These are phyloP conservation scores for Pristionchus fissidentatus DNA, from an alignment of 2,888 invertebrate genomes.

Conservation along the genomic window DNA sequence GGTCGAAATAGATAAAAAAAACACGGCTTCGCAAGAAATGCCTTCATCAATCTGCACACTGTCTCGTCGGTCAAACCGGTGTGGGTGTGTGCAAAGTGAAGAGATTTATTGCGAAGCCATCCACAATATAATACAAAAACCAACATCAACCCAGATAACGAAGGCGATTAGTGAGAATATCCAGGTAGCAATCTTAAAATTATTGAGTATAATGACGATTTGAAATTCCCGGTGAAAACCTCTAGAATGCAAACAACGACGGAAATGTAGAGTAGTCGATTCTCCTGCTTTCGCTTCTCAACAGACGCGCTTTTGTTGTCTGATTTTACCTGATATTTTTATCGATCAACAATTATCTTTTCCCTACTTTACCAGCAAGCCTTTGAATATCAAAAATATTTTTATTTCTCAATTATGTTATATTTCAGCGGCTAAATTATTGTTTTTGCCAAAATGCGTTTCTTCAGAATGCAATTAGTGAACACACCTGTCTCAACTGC, in stretches of 20 bases:
- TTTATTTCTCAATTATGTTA: neutral
- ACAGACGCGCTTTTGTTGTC: neutral
- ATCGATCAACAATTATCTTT: neutral
- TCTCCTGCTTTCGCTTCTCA: constrained; percentile 1
- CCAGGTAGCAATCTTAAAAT: neutral
- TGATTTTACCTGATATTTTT: neutral
- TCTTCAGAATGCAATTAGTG: neutral
- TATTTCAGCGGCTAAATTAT: neutral
- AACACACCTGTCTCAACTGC: constrained; percentile 12
- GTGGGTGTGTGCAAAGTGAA: too few relatives aligned
- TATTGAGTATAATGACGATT: neutral
- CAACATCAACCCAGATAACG: neutral
- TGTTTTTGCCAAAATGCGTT: too few relatives aligned
- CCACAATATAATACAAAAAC: neutral
- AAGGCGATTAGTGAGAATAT: neutral
- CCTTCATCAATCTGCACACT: too few relatives aligned
- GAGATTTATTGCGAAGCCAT: too few relatives aligned
- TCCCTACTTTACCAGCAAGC: too few relatives aligned
- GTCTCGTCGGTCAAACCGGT: too few relatives aligned
- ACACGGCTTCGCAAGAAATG: too few relatives aligned
- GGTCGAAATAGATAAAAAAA: neutral
- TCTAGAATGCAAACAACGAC: constrained; percentile 5
- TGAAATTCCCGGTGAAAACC: neutral
- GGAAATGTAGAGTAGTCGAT: constrained; percentile 27
- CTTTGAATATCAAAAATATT: too few relatives aligned